Conservation (phyloP, 1,140 invertebrate genomes). For the Nasonia vitripennis region DNA sequence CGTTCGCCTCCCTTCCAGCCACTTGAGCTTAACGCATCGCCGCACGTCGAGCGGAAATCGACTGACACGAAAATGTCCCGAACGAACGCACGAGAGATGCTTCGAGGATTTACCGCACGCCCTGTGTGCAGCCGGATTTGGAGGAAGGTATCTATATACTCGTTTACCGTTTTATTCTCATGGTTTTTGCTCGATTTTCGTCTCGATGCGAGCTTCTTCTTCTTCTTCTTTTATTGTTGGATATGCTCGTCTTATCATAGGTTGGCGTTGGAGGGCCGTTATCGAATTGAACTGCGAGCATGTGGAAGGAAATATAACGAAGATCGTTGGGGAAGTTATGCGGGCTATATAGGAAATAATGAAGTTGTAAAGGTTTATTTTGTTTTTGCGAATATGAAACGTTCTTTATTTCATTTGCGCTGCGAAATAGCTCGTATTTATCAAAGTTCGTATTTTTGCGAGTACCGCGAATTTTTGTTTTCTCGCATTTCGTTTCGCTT, state of each 20-base stretch:
- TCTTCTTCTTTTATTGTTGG: too few species aligned
- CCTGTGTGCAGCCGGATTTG: not conserved
- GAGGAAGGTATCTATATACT: not conserved
- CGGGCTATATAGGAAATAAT: too few species aligned
- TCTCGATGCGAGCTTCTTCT: not conserved
- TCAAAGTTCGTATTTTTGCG: not conserved
- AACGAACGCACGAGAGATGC: not conserved
- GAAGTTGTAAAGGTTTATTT: too few species aligned
- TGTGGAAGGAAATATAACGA: too few species aligned
- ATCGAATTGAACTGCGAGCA: too few species aligned
- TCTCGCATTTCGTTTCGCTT: not conserved
- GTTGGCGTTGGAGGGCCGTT: too few species aligned
- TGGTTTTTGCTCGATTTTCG: not conserved
- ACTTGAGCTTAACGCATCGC: conserved; percentile 48
- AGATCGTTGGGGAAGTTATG: too few species aligned
- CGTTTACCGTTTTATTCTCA: not conserved
- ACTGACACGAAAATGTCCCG: conserved; percentile 33
- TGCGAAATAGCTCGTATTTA: not conserved
- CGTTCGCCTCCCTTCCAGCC: conserved; percentile 20
- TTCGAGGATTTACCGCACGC: conserved; percentile 15
- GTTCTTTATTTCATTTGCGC: too few species aligned
- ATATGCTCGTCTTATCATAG: too few species aligned
- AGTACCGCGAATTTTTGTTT: not conserved
- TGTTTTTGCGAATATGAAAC: too few species aligned
- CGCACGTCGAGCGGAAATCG: conserved; percentile 14